A percentile compares a stretch with the other conserved stretches of the same genome.
phyloP scores from a whole-genome alignment of 2,797 vertebrate species.

The Chelon labrosus region DNA sequence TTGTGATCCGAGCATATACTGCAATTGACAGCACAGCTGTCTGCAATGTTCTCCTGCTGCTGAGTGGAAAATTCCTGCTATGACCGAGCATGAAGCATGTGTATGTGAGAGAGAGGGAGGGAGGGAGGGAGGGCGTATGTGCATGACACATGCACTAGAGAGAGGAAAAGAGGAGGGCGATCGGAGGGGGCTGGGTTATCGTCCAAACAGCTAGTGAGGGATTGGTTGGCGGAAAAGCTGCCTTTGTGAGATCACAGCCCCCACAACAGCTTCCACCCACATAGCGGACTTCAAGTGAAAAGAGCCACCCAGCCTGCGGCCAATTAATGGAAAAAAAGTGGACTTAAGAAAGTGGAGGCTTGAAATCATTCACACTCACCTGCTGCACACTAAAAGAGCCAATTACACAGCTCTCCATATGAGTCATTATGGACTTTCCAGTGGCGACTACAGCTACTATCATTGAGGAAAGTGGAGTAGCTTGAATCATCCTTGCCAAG shows the following conservation, averaged over 20 bases:
- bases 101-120: slow-evolving; percentile 38
- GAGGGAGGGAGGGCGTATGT: slow-evolving; percentile 54
- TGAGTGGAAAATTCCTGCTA: slow-evolving; percentile 84
- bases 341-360: slow-evolving; percentile 14
- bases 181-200: slow-evolving; percentile 64
- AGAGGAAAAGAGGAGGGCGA: slow-evolving; percentile 47
- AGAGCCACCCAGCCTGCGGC: slow-evolving; percentile 31
- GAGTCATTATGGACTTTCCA: not conserved
- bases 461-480: no score
- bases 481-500: no score
- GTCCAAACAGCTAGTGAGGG: slow-evolving; percentile 56
- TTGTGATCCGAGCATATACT: slow-evolving; percentile 45
- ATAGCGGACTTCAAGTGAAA: slow-evolving; percentile 52
- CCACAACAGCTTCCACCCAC: slow-evolving; percentile 82
- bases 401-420: slow-evolving; percentile 20
- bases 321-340: slow-evolving; percentile 5
- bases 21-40: slow-evolving; percentile 81
- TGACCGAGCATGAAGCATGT: slow-evolving; percentile 57
- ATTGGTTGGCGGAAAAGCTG: slow-evolving; percentile 84
- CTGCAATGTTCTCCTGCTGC: slow-evolving; percentile 71
- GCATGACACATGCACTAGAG: slow-evolving; percentile 43
- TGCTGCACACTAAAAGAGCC: slow-evolving; percentile 14
- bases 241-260: slow-evolving; percentile 85
- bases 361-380: slow-evolving; percentile 32
- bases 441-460: no score